Evolutionary conservation across 2,113 vertebrate species (phyloP).

Genomic region (Xiphophorus maculatus): DNA sequence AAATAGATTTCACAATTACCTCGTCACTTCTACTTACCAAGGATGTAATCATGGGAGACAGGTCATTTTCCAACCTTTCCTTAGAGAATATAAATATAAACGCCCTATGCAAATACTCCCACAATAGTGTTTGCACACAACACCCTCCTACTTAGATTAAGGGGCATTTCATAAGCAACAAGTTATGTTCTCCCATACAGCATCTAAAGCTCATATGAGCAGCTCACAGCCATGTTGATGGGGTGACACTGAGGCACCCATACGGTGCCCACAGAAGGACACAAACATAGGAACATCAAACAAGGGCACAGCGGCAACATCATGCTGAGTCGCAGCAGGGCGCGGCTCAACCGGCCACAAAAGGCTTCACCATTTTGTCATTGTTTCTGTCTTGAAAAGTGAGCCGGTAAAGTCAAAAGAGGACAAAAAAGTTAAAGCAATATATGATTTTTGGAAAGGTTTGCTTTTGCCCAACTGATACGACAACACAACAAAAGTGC

Average conservation of each 20-base stretch:
- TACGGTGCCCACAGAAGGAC: slow-evolving; percentile 7
- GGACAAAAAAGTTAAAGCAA: slow-evolving; percentile 18
- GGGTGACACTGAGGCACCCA: slow-evolving; percentile 18
- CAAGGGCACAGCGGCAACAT: slow-evolving; percentile 38
- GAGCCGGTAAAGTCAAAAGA: slow-evolving; percentile 8
- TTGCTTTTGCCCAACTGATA: background rate
- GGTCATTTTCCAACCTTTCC: slow-evolving; percentile 74
- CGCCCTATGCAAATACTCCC: slow-evolving; percentile 51
- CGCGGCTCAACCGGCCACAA: slow-evolving; percentile 31
- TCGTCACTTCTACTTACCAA: slow-evolving; percentile 79
- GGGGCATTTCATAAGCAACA: slow-evolving; percentile 1
- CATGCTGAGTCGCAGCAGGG: slow-evolving; percentile 51
- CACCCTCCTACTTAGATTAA: slow-evolving; percentile 3
- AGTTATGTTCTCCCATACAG: background rate
- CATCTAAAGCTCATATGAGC: background rate
- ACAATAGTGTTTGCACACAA: slow-evolving; percentile 4
- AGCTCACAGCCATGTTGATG: background rate
- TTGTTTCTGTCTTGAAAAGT: slow-evolving; percentile 54
- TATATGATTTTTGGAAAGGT: background rate
- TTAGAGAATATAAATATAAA: slow-evolving; percentile 70
- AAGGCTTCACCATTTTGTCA: slow-evolving; percentile 20
- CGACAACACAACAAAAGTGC: background rate
- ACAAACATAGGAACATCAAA: slow-evolving; percentile 42
- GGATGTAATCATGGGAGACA: slow-evolving; percentile 78
- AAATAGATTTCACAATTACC: slow-evolving; percentile 83